Base-by-base conservation (phyloP, 1,140 invertebrate species). In the Portunus trituberculatus region DNA sequence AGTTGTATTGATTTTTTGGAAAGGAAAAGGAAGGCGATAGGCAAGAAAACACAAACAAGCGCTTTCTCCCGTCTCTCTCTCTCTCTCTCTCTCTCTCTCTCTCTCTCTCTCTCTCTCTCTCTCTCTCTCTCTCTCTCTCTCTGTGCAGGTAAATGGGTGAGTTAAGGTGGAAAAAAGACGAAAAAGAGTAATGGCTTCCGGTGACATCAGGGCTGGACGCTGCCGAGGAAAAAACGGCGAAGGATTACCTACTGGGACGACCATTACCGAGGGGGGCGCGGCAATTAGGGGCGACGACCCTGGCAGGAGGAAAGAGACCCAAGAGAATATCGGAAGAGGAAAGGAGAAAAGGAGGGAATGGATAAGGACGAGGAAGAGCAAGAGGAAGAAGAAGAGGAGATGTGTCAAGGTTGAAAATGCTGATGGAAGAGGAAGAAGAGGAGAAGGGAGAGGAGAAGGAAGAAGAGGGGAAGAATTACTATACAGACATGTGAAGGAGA, bases 41-140 rank as follows among this genome's bases (percentile, higher is more conserved):
- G 48, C 16, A 29, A 25, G 48, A 59, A 32, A 31, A 16, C 0
- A 6, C 3, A 28, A 39, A 39, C 39, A 39, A 16, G 4, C 89
- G 16, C 46, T 52, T 46, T 52, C 46, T 4, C n/a, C 89, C 46
- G 0, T 52, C 45, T 52, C 46, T 52, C 89, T 91, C 89, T 91
- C 89, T 91, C 89, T 52, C 89, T 91, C 45, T 52, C 89, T 39
- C 86, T 32, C 86, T 84, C 86, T 39, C 29, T 39, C 86, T 87
- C 86, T 39, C 31, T 39, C 86, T 87, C 86, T 39, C 31, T 84
- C 83, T 86, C 92, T 87, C 45, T 84, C 39, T 93, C 76, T 29
- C 16, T 88, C 46, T 59, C 83, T 93, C 25, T 28, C 31, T 84
- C 10, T 83, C 29, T 16, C 91, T 0, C 59, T 28, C 67, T 83